A percentile compares a stretch with the other conserved stretches of the same genome.
Conservation (phyloP, 2,888 invertebrate genomes). For the Adelognathus sp. region DNA sequence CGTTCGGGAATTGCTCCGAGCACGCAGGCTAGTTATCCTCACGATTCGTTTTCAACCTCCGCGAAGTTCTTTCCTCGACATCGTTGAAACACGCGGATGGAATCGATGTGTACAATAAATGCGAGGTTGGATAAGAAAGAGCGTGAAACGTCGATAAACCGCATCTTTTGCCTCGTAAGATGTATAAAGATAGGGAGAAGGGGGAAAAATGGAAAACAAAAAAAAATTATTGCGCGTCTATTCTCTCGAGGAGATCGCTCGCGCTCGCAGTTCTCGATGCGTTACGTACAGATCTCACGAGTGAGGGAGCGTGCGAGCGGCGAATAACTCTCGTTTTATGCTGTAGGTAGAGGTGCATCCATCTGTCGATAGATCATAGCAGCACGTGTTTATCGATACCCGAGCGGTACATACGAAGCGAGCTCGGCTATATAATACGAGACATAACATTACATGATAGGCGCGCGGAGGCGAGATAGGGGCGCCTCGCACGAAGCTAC, state of each 20-base stretch:
- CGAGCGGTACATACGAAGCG: constrained; percentile 18
- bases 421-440: not conserved
- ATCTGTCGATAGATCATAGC: constrained; percentile 60
- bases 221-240: constrained; percentile 28
- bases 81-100: not conserved
- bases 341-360: constrained; percentile 57
- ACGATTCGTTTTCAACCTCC: not conserved
- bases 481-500: constrained; percentile 40
- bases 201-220: constrained; percentile 12
- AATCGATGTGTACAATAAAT: constrained; percentile 19
- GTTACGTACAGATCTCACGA: constrained; percentile 20
- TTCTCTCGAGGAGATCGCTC: not conserved
- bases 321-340: constrained; percentile 4
- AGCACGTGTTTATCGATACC: constrained; percentile 14
- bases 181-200: constrained; percentile 14
- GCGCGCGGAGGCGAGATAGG: constrained; percentile 44
- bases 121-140: constrained; percentile 20
- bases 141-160: constrained; percentile 7
- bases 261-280: constrained; percentile 12
- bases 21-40: constrained; percentile 21
- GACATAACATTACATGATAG: constrained; percentile 48
- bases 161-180: not conserved
- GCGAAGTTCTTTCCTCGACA: constrained; percentile 5
- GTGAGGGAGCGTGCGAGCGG: not conserved
- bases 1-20: not conserved